Evolutionary conservation across 2,888 invertebrate genomes (phyloP).

Genomic region (Argyra leucocephala): DNA sequence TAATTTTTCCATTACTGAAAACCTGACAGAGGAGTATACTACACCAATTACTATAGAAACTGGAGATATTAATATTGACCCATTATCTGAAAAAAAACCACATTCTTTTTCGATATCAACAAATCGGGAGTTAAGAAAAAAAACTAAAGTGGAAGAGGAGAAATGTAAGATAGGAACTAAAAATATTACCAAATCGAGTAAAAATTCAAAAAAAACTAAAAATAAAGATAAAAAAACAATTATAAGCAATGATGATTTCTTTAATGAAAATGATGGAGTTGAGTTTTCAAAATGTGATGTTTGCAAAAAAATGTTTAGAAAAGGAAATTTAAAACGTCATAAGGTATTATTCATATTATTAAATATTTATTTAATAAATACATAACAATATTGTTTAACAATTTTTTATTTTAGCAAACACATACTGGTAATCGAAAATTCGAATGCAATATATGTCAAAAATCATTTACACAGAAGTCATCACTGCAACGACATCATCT

Average conservation of each 20-base stretch:
- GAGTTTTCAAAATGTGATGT: background rate
- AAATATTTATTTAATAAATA: background rate
- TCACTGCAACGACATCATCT: conserved; percentile 19
- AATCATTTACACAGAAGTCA: conserved; percentile 18
- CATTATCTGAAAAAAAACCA: no score
- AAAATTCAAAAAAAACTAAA: no score
- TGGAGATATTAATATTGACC: no score
- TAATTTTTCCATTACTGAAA: no score
- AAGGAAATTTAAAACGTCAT: background rate
- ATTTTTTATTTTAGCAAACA: background rate
- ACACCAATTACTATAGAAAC: no score
- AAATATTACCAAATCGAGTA: no score
- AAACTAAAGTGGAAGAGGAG: no score
- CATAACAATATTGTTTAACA: background rate
- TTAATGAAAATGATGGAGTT: background rate
- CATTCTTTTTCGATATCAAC: no score
- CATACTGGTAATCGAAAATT: background rate
- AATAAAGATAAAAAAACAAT: background rate
- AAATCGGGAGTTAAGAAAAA: no score
- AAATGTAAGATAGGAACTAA: no score
- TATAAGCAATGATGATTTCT: background rate
- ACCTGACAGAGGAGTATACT: no score
- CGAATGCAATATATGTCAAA: conserved; percentile 18
- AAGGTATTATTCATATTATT: no score
- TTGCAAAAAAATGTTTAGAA: background rate